These are phyloP conservation scores for Timema cristinae DNA, from an alignment of 2,888 invertebrate species.

Conservation along the genomic window DNA sequence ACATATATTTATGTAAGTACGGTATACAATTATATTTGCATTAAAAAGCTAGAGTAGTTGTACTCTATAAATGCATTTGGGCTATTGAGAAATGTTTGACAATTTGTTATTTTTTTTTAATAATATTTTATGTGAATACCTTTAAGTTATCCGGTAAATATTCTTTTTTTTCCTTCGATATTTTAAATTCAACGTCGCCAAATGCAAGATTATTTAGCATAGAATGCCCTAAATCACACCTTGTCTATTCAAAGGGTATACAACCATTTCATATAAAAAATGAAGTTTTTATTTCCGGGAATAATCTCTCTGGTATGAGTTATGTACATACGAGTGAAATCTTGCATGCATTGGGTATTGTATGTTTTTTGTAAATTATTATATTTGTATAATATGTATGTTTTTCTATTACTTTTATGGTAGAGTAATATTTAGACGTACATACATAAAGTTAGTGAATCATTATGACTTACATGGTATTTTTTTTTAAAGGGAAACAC, in stretches of 20 bases:
- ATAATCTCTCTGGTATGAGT: slow-evolving; percentile 14
- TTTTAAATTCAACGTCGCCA: too few relatives aligned
- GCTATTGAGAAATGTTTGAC: neutral
- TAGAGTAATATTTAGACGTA: slow-evolving; percentile 12
- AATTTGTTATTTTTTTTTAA: neutral
- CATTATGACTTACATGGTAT: slow-evolving; percentile 14
- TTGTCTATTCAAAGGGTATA: too few relatives aligned
- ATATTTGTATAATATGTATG: slow-evolving; percentile 12
- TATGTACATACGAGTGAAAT: slow-evolving; percentile 27
- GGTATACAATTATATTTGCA: too few relatives aligned
- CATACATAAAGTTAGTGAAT: slow-evolving; percentile 16
- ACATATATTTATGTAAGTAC: too few relatives aligned
- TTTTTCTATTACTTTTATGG: neutral
- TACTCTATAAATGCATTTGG: slow-evolving; percentile 16
- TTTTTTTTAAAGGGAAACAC: slow-evolving; percentile 14
- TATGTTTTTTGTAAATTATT: slow-evolving; percentile 23
- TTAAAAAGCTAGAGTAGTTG: neutral
- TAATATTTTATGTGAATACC: slow-evolving; percentile 7
- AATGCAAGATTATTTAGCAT: too few relatives aligned
- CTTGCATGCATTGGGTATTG: slow-evolving; percentile 29
- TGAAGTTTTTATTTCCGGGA: slow-evolving; percentile 13
- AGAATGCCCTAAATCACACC: too few relatives aligned
- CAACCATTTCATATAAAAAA: neutral
- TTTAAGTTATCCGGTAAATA: slow-evolving; percentile 10
- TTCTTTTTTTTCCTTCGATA: neutral